A percentile compares a stretch with the other conserved stretches of the same genome.
Conservation (phyloP, 2,113 vertebrate genomes). For the Perccottus glenii region DNA sequence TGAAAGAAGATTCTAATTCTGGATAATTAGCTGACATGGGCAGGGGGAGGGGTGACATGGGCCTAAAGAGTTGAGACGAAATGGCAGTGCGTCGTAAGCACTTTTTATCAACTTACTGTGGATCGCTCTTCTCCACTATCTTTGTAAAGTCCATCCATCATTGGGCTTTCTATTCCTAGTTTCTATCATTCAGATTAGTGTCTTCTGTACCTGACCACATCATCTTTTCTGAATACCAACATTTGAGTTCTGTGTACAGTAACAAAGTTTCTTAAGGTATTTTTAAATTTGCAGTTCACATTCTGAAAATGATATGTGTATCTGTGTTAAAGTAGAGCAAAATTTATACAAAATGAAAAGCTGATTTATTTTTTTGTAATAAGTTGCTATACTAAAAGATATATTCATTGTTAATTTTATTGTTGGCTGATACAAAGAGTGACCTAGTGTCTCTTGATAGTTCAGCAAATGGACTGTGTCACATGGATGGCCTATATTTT, state of each 20-base stretch:
- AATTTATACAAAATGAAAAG: too few relatives aligned
- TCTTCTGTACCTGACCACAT: neutral
- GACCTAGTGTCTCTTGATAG: conserved; percentile 20
- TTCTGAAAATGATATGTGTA: too few relatives aligned
- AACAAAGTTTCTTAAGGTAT: too few relatives aligned
- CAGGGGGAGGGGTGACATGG: conserved; percentile 41
- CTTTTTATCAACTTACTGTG: conserved; percentile 75
- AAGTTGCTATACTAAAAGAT: neutral
- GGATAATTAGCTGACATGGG: conserved; percentile 84
- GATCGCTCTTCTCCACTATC: conserved; percentile 43
- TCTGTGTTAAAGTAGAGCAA: too few relatives aligned
- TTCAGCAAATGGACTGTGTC: conserved; percentile 17
- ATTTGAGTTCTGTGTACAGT: too few relatives aligned
- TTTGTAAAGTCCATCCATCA: conserved; percentile 23
- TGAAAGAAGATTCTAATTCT: conserved; percentile 85
- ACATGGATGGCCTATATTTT: conserved; percentile 34
- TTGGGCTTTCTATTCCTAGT: neutral
- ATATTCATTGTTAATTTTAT: conserved; percentile 1
- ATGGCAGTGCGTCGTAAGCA: conserved; percentile 75
- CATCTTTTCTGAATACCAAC: too few relatives aligned
- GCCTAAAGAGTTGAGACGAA: conserved; percentile 55
- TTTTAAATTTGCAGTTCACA: too few relatives aligned
- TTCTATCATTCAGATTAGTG: neutral
- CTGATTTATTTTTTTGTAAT: too few relatives aligned
- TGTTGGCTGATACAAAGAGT: conserved; percentile 8